Percentiles rank a stretch among this genome's conserved stretches.
Conservation (phyloP, 2,888 invertebrate species). For the Anoplius nigerrimus region DNA sequence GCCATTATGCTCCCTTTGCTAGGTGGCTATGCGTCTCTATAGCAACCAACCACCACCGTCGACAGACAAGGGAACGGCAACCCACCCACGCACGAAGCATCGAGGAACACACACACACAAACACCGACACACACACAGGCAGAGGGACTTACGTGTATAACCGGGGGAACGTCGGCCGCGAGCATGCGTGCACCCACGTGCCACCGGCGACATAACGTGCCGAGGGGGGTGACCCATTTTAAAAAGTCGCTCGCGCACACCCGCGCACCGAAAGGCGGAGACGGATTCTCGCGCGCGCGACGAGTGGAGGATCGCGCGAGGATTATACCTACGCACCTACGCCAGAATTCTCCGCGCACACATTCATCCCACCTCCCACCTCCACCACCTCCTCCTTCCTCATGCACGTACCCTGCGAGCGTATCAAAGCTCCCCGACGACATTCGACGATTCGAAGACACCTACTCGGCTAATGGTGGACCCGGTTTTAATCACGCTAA, state of each 20-base stretch:
- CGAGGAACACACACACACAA: constrained; percentile 5
- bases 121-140: too few relatives aligned
- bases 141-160: too few relatives aligned
- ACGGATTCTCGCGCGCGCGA: constrained; percentile 17
- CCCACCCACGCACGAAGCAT: constrained; percentile 40
- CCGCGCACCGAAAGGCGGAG: constrained; percentile 15
- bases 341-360: neutral
- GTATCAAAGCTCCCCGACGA: too few relatives aligned
- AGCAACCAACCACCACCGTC: constrained; percentile 65
- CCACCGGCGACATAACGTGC: constrained; percentile 27
- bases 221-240: constrained; percentile 48
- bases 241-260: constrained; percentile 30
- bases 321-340: neutral
- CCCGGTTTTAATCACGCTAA: constrained; percentile 39
- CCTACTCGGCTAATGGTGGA: too few relatives aligned
- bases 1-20: constrained; percentile 61
- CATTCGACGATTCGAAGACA: too few relatives aligned
- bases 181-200: constrained; percentile 50
- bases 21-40: constrained; percentile 67
- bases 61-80: constrained; percentile 61
- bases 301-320: constrained; percentile 18
- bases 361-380: too few relatives aligned
- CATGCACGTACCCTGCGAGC: too few relatives aligned
- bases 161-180: constrained; percentile 27
- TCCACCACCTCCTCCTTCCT: too few relatives aligned